phyloP scores from a whole-genome alignment of 2,113 vertebrate genomes.

The Myiagra hebetior region DNA sequence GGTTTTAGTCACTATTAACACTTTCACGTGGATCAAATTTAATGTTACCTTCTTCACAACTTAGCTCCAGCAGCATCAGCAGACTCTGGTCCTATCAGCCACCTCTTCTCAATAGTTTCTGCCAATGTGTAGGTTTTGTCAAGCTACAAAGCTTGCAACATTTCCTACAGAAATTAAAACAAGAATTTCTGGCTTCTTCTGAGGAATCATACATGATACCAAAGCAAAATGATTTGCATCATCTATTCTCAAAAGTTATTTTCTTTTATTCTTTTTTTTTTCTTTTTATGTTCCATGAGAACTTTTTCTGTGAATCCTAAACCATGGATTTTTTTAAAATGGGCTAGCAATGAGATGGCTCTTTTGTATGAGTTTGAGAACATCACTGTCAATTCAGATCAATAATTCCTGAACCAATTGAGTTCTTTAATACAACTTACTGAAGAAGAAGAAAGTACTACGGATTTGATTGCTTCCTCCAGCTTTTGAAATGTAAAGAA shows the following conservation, averaged over 20 bases:
- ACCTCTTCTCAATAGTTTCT: not conserved
- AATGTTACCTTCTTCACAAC: not conserved
- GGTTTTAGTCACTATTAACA: not conserved
- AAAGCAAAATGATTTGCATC: not conserved
- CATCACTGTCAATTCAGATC: constrained; percentile 69
- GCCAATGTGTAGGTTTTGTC: not conserved
- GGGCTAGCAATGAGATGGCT: constrained; percentile 57
- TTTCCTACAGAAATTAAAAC: not conserved
- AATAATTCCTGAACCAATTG: constrained; percentile 66
- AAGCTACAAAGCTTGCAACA: not conserved
- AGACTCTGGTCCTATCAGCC: not conserved
- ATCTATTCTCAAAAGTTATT: not conserved
- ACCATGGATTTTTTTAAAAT: constrained; percentile 33
- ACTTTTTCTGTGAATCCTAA: constrained; percentile 39
- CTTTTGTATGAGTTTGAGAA: constrained; percentile 70
- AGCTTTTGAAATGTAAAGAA: constrained; percentile 67
- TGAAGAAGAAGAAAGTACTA: constrained; percentile 36
- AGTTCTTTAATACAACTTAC: constrained; percentile 65
- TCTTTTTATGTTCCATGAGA: not conserved
- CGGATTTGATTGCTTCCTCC: constrained; percentile 64
- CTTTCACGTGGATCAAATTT: not conserved
- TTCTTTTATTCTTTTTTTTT: not conserved
- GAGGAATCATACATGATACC: not conserved
- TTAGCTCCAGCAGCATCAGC: not conserved
- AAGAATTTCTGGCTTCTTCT: not conserved